phyloP scores from a whole-genome alignment of 2,797 vertebrate genomes.

The Myiothlypis coronata region DNA sequence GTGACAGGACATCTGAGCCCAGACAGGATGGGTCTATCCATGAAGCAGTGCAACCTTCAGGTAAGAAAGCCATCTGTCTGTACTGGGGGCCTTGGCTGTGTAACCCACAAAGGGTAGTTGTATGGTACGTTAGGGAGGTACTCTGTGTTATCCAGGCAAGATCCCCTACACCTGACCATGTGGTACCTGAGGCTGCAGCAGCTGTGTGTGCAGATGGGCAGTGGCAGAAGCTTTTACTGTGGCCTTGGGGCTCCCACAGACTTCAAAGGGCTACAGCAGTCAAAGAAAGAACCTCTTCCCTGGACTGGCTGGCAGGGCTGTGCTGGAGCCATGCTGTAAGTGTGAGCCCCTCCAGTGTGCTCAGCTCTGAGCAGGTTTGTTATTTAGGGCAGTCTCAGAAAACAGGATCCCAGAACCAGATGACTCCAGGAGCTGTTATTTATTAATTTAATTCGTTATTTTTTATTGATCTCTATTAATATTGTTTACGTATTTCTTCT shows the following conservation, averaged over 20 bases:
- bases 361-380: not conserved
- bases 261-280: not conserved
- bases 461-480: not conserved
- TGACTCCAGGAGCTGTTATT: not conserved
- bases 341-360: not conserved
- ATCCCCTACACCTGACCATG: rapidly evolving
- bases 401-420: not conserved
- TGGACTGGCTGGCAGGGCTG: not conserved
- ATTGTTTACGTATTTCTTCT: not conserved
- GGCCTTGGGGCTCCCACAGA: not conserved
- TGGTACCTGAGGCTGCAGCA: not conserved
- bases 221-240: not conserved
- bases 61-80: not conserved
- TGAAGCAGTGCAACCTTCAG: not conserved
- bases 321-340: not conserved
- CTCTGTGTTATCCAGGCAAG: not conserved
- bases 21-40: not conserved
- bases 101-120: not conserved
- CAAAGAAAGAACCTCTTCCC: not conserved
- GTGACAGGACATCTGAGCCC: not conserved
- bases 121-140: rapidly evolving
- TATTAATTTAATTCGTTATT: not conserved
- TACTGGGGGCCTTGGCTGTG: not conserved
- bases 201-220: not conserved
- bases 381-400: not conserved